phyloP scores from a whole-genome alignment of 2,797 vertebrate species.

The Pangasius mekongensis region DNA sequence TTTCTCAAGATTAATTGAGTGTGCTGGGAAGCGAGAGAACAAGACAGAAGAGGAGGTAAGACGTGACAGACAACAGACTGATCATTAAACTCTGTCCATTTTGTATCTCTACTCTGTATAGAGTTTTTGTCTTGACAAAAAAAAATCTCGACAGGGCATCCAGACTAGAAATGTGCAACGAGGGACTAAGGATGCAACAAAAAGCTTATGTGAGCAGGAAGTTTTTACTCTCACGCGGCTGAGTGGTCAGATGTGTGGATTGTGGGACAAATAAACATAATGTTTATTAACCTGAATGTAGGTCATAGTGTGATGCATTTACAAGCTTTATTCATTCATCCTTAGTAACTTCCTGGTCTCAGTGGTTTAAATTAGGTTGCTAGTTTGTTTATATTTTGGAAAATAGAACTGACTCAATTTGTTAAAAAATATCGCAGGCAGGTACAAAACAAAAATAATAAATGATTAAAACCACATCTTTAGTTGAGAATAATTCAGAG shows the following conservation, averaged over 20 bases:
- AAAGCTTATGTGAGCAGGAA: neutral
- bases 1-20: conserved; percentile 8
- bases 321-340: neutral
- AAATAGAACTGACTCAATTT: neutral
- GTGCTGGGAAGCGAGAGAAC: neutral
- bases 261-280: neutral
- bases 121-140: neutral
- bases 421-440: neutral
- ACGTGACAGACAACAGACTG: neutral
- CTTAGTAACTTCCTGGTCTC: neutral
- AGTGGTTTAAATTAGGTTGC: neutral
- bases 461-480: neutral
- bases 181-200: neutral
- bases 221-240: neutral
- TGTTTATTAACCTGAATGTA: neutral
- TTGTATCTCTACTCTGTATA: neutral
- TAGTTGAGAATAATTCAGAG: neutral
- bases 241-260: neutral
- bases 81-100: neutral
- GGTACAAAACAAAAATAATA: neutral
- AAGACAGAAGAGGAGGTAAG: neutral
- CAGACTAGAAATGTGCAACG: neutral
- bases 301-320: neutral
- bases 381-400: neutral
- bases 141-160: neutral